These are phyloP conservation scores for Chloropsis hardwickii DNA, from an alignment of 2,113 vertebrate species.

Conservation along the genomic window DNA sequence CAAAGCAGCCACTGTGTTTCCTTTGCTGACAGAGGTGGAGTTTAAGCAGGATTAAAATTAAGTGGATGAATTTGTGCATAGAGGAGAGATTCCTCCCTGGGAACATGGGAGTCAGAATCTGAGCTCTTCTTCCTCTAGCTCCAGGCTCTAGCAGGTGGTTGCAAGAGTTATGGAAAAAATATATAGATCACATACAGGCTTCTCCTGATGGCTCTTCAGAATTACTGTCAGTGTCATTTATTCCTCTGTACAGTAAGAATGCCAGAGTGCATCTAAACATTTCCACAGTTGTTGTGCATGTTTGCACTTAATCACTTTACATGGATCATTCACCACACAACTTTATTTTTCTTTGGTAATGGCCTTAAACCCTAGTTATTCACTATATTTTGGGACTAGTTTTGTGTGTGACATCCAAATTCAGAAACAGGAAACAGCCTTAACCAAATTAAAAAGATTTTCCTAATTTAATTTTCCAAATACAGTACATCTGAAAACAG, in stretches of 20 bases:
- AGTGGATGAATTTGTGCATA: neutral
- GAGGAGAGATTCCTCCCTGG: neutral
- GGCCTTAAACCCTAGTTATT: neutral
- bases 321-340: neutral
- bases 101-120: neutral
- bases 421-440: slow-evolving; percentile 22
- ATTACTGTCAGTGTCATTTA: neutral
- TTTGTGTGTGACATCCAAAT: slow-evolving; percentile 16
- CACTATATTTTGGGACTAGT: neutral
- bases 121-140: neutral
- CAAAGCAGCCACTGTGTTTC: neutral
- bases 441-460: slow-evolving; percentile 46
- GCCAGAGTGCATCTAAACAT: neutral
- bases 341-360: neutral
- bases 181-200: neutral
- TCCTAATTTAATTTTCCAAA: slow-evolving; percentile 33
- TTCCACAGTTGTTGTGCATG: neutral
- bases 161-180: slow-evolving; percentile 26
- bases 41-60: neutral
- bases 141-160: neutral
- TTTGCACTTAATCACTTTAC: slow-evolving; percentile 7
- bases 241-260: neutral
- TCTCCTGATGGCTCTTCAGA: slow-evolving; percentile 32
- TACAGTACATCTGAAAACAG: neutral
- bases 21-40: neutral